These are phyloP conservation scores for Podocnemis expansa DNA, from an alignment of 2,113 vertebrate genomes.

Conservation along the genomic window DNA sequence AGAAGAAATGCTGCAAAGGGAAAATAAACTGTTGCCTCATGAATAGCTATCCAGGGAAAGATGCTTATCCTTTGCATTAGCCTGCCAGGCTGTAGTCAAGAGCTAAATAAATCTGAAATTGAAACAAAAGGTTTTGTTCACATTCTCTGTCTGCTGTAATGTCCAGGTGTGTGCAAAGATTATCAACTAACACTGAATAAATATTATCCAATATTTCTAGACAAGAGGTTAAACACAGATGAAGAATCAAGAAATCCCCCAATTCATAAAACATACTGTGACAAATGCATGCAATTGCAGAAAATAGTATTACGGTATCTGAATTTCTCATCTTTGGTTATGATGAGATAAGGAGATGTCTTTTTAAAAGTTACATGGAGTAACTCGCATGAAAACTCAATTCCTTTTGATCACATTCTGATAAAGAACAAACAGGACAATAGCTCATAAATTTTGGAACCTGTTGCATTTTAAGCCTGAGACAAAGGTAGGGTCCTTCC, in stretches of 20 bases:
- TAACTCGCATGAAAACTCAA: slow-evolving; percentile 1
- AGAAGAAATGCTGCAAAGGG: not conserved
- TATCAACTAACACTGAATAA: not conserved
- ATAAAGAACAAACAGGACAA: slow-evolving; percentile 36
- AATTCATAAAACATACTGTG: not conserved
- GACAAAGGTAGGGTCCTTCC: not conserved
- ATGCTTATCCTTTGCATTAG: not conserved
- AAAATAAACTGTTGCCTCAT: not conserved
- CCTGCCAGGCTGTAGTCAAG: not conserved
- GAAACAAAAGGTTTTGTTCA: fast-evolving
- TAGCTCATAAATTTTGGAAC: slow-evolving; percentile 10
- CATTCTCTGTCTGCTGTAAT: not conserved
- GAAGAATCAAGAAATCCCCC: not conserved
- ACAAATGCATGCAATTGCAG: not conserved
- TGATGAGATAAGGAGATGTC: not conserved
- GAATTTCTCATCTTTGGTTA: not conserved
- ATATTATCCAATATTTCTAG: not conserved
- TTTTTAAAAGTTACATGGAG: not conserved
- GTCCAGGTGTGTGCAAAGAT: not conserved
- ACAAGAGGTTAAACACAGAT: not conserved
- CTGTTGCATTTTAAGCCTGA: slow-evolving; percentile 26
- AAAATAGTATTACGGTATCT: not conserved
- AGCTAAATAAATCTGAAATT: fast-evolving
- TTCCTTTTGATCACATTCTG: not conserved
- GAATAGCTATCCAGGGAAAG: not conserved